phyloP scores from a whole-genome alignment of 2,888 invertebrate genomes.

The Polietes domitor region DNA sequence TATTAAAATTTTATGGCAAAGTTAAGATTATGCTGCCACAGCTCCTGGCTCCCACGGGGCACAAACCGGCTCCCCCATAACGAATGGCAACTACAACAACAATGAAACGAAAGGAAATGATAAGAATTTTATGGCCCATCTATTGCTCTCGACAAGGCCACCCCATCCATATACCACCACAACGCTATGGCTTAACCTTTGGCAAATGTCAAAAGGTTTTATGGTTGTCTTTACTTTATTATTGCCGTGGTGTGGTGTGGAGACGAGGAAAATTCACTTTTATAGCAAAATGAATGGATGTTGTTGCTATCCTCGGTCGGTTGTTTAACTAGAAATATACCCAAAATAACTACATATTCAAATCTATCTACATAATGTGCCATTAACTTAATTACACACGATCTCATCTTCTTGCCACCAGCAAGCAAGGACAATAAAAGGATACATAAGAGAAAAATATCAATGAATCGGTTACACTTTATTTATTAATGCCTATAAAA shows the following conservation, averaged over 20 bases:
- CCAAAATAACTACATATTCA: background rate
- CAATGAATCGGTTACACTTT: too few species aligned
- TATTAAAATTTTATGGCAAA: slow-evolving; percentile 4
- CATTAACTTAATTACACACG: slow-evolving; percentile 51
- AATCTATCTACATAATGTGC: slow-evolving; percentile 24
- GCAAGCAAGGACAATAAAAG: slow-evolving; percentile 7
- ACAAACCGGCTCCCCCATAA: background rate
- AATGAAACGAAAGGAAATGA: background rate
- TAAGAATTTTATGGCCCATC: background rate
- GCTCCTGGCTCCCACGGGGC: too few species aligned
- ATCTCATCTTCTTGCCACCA: background rate
- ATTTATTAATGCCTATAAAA: slow-evolving; percentile 6
- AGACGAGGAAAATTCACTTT: background rate
- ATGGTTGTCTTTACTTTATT: background rate
- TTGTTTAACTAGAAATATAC: background rate
- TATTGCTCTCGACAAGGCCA: background rate
- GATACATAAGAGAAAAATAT: slow-evolving; percentile 3
- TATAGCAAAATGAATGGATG: background rate
- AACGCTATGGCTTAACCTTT: background rate
- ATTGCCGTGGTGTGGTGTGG: too few species aligned
- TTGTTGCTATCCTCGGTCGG: background rate
- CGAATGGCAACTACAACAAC: background rate
- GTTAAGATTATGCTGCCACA: background rate
- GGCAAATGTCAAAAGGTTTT: background rate
- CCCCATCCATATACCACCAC: background rate